These are phyloP conservation scores for Rana temporaria DNA, from an alignment of 2,113 vertebrate species.

Conservation along the genomic window DNA sequence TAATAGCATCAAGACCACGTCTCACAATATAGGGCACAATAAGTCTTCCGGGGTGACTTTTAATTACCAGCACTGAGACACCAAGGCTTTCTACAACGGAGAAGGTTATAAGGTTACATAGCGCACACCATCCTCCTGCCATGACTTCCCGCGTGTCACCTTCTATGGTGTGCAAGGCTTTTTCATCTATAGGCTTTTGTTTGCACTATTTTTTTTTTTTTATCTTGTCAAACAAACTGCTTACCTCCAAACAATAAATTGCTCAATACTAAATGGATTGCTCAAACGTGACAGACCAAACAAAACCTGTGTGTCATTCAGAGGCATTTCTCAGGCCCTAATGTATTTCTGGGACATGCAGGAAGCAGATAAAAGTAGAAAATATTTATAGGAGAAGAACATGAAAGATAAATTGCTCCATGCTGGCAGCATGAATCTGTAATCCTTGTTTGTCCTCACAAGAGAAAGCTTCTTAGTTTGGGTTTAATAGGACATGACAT, in stretches of 20 bases:
- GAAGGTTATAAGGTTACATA: constrained; percentile 10
- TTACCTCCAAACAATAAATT: constrained; percentile 5
- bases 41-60: background rate
- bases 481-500: no score
- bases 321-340: background rate
- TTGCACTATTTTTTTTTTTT: constrained; percentile 29
- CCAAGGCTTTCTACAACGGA: background rate
- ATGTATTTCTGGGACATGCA: background rate
- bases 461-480: background rate
- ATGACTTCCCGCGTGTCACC: background rate
- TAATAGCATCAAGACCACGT: constrained; percentile 1
- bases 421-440: background rate
- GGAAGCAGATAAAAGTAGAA: background rate
- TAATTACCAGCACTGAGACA: constrained; percentile 8
- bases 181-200: background rate
- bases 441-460: background rate
- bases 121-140: background rate
- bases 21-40: background rate
- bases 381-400: constrained; percentile 21
- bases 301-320: background rate
- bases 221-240: background rate
- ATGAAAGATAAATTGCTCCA: constrained; percentile 2
- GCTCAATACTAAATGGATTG: background rate
- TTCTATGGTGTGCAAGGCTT: background rate
- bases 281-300: background rate